Evolutionary conservation across 2,888 invertebrate genomes (phyloP), one percentile per base, ranked within the genome.

Genomic region (Hypolimnas misippus): DNA sequence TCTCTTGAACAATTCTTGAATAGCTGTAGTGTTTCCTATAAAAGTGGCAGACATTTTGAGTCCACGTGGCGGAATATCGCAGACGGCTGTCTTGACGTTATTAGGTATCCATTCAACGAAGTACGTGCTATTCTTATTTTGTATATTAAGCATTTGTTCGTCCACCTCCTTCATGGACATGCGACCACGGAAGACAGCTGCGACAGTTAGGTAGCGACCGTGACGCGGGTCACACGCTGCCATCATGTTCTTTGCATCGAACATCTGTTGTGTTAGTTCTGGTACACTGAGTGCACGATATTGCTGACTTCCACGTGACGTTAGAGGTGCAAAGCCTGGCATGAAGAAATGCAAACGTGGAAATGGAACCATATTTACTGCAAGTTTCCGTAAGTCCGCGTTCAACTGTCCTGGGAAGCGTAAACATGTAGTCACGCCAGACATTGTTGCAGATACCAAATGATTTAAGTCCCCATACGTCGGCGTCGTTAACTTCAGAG

Each of bases 181-280:
- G 46, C 96, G 94, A 0, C 97, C 97, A 60, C 97, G 93, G 92
- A 97, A 97, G 57, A 97, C 95, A 4, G 97, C 96, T 0, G 97
- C 97, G 0, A 97, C 97, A 0, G 97, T 97, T 35, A 98, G 87
- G 77, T 98, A 98, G 56, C 97, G 93, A 14, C 97, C 97, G 78
- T 96, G 96, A 16, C 97, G 93, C 0, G 98, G 98, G 81, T 98
- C 97, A 77, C 97, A 98, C 6, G 98, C 98, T 3, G 97, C 97
- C 98, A 98, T 98, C 98, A 98, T 98, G 86, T 98, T 98, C 85
- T 97, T 98, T 5, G 97, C 96, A 79, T 98, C 97, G 78, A 98
- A 98, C 96, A 96, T 96, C 82, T 96, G 96, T 72, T 96, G 94
- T 0, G 97, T 97, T 31, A 98, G 92, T 84, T 98, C 98, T 0